A percentile compares a stretch with the other conserved stretches of the same genome.
Conservation (phyloP, 2,113 vertebrate species). For the Hiodon tergisus region DNA sequence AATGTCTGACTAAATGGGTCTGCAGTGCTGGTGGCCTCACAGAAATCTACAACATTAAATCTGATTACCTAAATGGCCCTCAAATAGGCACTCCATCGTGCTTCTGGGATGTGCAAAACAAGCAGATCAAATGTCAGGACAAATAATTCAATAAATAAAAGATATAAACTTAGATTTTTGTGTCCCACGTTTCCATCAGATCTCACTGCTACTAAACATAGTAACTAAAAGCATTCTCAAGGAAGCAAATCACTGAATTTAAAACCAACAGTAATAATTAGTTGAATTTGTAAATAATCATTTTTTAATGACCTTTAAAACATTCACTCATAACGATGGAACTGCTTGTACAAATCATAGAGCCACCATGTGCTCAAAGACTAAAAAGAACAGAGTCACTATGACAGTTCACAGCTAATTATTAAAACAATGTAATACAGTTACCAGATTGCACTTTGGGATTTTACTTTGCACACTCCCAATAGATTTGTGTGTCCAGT, state of each 20-base stretch:
- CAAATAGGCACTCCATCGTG: conserved; percentile 14
- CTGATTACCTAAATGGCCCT: conserved; percentile 17
- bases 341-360: too few relatives aligned
- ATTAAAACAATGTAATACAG: too few relatives aligned
- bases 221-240: not conserved
- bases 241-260: not conserved
- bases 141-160: not conserved
- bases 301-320: too few relatives aligned
- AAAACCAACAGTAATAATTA: too few relatives aligned
- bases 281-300: too few relatives aligned
- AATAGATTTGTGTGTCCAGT: too few relatives aligned
- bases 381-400: too few relatives aligned
- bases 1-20: not conserved
- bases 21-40: not conserved
- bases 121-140: conserved; percentile 6
- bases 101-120: conserved; percentile 6
- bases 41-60: conserved; percentile 6
- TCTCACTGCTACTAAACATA: not conserved
- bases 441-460: too few relatives aligned
- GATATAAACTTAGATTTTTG: not conserved
- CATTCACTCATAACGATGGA: too few relatives aligned
- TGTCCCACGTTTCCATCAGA: not conserved
- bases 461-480: too few relatives aligned
- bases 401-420: too few relatives aligned
- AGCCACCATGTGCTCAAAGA: too few relatives aligned